phyloP scores from a whole-genome alignment of 1,140 invertebrate species.

The Magallana gigas region DNA sequence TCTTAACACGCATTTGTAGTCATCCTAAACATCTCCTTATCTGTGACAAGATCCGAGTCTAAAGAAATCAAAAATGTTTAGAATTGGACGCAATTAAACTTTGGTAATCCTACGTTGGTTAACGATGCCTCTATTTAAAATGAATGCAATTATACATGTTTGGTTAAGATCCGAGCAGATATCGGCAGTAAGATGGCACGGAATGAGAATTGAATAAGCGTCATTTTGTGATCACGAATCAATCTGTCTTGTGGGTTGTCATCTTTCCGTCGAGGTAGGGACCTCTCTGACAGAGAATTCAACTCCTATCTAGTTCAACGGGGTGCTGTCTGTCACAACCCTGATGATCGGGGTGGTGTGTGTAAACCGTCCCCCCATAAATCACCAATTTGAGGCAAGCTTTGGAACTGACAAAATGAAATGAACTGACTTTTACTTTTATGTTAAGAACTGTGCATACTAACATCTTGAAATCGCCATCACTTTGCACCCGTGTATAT shows the following conservation, averaged over 20 bases:
- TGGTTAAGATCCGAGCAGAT: conserved; percentile 24
- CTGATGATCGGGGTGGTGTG: too few species aligned
- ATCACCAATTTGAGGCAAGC: too few species aligned
- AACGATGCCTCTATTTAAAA: conserved; percentile 17
- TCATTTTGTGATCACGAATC: conserved; percentile 26
- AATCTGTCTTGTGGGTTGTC: neutral
- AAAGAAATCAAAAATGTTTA: conserved; percentile 33
- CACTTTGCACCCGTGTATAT: too few species aligned
- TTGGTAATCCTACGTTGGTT: neutral
- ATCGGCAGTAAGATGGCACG: neutral
- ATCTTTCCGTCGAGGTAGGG: neutral
- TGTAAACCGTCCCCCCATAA: too few species aligned
- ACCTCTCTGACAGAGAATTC: neutral
- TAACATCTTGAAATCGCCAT: too few species aligned
- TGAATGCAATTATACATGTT: conserved; percentile 30
- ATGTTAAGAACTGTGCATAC: too few species aligned
- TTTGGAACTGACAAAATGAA: too few species aligned
- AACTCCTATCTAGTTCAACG: conserved; percentile 5
- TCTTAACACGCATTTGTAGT: conserved; percentile 12
- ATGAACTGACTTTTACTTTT: too few species aligned
- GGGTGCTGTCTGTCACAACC: neutral
- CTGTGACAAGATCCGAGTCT: conserved; percentile 24
- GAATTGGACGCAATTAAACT: conserved; percentile 30
- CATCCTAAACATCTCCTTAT: conserved; percentile 23
- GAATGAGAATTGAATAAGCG: conserved; percentile 8